Percentiles rank a stretch among this genome's conserved stretches.
These are phyloP conservation scores for Microplitis manilae DNA, from an alignment of 2,888 invertebrate species.

Conservation along the genomic window DNA sequence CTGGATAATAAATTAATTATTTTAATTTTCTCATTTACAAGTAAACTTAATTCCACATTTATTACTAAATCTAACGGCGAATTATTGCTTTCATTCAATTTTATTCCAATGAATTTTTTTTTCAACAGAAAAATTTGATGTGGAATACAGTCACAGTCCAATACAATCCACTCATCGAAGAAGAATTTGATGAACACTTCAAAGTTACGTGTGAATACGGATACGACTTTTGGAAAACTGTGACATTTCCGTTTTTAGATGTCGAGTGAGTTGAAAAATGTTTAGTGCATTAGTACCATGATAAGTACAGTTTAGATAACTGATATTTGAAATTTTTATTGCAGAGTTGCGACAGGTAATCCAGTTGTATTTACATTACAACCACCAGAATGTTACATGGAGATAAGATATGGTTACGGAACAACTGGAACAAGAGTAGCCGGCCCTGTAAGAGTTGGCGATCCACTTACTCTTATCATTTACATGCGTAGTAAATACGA, in stretches of 20 bases:
- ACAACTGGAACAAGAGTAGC: slow-evolving; percentile 88
- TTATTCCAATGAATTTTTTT: slow-evolving; percentile 25
- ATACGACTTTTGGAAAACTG: slow-evolving; percentile 97
- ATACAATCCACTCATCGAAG: slow-evolving; percentile 93
- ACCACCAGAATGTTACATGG: slow-evolving; percentile 97
- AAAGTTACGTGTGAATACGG: slow-evolving; percentile 97
- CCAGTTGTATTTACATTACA: slow-evolving; percentile 94
- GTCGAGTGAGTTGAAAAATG: slow-evolving; percentile 81
- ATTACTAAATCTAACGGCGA: background rate
- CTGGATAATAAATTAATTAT: background rate
- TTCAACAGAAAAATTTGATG: slow-evolving; percentile 90
- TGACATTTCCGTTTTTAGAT: slow-evolving; percentile 94
- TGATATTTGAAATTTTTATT: slow-evolving; percentile 51
- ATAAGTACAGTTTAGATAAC: background rate
- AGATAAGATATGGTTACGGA: slow-evolving; percentile 92
- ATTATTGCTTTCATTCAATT: slow-evolving; percentile 5
- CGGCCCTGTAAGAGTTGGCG: slow-evolving; percentile 92
- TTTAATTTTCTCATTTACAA: background rate
- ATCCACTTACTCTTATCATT: slow-evolving; percentile 91
- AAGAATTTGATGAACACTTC: slow-evolving; percentile 95
- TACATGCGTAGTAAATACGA: slow-evolving; percentile 97
- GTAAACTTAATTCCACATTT: background rate
- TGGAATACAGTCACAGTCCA: slow-evolving; percentile 97
- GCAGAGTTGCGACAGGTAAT: slow-evolving; percentile 93
- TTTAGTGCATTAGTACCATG: background rate